Base-by-base conservation (phyloP, 2,113 vertebrate genomes). In the Chauna torquata region DNA sequence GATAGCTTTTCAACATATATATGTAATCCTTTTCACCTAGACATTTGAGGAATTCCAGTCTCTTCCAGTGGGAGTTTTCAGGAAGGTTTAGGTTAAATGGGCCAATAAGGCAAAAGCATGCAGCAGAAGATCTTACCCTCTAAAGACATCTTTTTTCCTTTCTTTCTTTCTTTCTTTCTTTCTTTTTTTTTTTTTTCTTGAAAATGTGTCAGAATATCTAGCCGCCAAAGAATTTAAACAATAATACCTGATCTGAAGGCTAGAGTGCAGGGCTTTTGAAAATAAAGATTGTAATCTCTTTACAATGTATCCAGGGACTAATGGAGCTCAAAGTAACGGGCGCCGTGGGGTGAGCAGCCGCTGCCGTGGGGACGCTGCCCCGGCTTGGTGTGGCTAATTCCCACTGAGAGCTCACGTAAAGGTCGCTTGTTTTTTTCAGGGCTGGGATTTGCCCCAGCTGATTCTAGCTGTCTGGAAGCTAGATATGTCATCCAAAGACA, bases 31-130 rank as follows among this genome's bases (percentile, higher is more conserved):
- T 96, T 96, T 97, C 81, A 96, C 91, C 92, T 96, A 96, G 94
- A 97, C 82, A 91, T 96, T 82, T 96, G 80, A 97, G 77, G 92
- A 97, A 97, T 98, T 97, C 91, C 82, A 96, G 2, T 95, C 83
- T 95, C 88, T 93, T 97, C 97, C 94, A 97, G 90, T 96, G 97
- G 96, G 96, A 97, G 96, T 97, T 97, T 96, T 97, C 89, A 97
- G 94, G 94, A 97, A 96, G 79, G 91, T 97, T 97, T 94, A 96
- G 92, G 93, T 92, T 96, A 97, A 97, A 98, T 96, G 96, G 93
- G 70, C 95, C 96, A 96, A 86, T 96, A 92, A 94, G 80, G 86
- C 78, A 92, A 95, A 96, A 96, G 59, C 81, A 58, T 95, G 93
- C 90, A 96, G 91, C 81, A 91, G 90, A 85, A 94, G 82, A 95